phyloP scores from a whole-genome alignment of 2,888 invertebrate genomes.

The Lasioglossum calceatum region DNA sequence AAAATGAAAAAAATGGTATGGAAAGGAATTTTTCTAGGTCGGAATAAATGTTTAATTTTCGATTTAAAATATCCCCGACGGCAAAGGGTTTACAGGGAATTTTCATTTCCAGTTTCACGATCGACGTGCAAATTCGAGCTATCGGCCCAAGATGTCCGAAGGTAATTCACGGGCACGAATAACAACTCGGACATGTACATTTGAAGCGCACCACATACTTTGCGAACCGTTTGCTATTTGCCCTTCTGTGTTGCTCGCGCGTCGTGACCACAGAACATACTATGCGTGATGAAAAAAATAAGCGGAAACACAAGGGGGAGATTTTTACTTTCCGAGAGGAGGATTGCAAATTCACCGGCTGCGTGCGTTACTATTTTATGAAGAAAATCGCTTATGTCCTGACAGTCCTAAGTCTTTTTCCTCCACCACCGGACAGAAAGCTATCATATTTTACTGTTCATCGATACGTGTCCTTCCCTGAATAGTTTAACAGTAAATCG shows the following conservation, averaged over 20 bases:
- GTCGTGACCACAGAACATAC: constrained; percentile 10
- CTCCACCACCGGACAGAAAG: background rate
- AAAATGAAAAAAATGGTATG: too few species aligned
- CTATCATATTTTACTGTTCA: constrained; percentile 1
- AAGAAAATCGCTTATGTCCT: constrained; percentile 1
- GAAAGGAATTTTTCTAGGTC: too few species aligned
- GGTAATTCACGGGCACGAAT: constrained; percentile 51
- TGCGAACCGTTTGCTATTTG: constrained; percentile 52
- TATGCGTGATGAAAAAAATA: constrained; percentile 26
- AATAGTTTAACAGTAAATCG: constrained; percentile 8
- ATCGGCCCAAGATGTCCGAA: constrained; percentile 34
- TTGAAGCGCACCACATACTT: constrained; percentile 24
- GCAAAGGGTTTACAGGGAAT: background rate
- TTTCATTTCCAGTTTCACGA: constrained; percentile 45
- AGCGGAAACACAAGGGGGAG: background rate
- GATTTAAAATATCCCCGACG: too few species aligned
- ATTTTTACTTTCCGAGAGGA: background rate
- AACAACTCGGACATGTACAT: constrained; percentile 46
- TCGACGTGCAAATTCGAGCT: constrained; percentile 53
- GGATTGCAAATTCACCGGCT: constrained; percentile 28
- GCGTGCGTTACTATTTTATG: constrained; percentile 23
- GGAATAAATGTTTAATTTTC: too few species aligned
- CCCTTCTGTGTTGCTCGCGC: constrained; percentile 41
- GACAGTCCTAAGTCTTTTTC: background rate
- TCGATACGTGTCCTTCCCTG: constrained; percentile 4